Evolutionary conservation across 1,140 invertebrate genomes (phyloP).

Genomic region (Tenebrio molitor): DNA sequence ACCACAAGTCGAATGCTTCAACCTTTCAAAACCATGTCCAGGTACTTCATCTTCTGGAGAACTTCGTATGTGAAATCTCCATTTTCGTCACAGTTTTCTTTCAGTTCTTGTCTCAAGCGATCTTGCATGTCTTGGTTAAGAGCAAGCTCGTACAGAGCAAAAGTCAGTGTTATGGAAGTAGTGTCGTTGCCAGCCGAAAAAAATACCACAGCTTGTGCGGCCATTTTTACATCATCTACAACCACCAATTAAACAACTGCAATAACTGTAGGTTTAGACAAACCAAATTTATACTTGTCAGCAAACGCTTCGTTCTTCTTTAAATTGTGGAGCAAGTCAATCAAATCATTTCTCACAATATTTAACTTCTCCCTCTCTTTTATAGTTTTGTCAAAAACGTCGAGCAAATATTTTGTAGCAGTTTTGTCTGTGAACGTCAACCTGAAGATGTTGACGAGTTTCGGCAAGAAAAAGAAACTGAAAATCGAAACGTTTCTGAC

Average conservation of each 20-base stretch:
- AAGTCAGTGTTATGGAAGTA: slow-evolving; percentile 54
- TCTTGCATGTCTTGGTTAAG: slow-evolving; percentile 67
- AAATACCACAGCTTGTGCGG: slow-evolving; percentile 63
- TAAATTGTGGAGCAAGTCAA: slow-evolving; percentile 71
- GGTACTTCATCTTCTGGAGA: slow-evolving; percentile 62
- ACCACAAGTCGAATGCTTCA: too few species aligned
- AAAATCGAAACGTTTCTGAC: slow-evolving; percentile 39
- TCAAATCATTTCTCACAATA: slow-evolving; percentile 68
- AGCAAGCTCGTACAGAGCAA: slow-evolving; percentile 66
- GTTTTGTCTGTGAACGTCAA: slow-evolving; percentile 51
- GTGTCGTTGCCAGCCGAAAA: slow-evolving; percentile 66
- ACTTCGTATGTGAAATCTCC: slow-evolving; percentile 62
- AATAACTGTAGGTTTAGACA: background rate
- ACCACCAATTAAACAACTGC: background rate
- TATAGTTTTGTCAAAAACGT: slow-evolving; percentile 56
- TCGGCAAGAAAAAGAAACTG: slow-evolving; percentile 53
- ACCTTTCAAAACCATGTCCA: too few species aligned
- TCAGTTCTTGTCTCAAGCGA: slow-evolving; percentile 66
- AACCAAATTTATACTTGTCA: slow-evolving; percentile 44
- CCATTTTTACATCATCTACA: slow-evolving; percentile 49
- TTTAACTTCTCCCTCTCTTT: slow-evolving; percentile 60
- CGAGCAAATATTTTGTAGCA: slow-evolving; percentile 54
- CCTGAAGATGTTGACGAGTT: slow-evolving; percentile 50
- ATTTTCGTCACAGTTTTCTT: slow-evolving; percentile 46
- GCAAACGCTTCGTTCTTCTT: slow-evolving; percentile 59